Percentiles rank a stretch among this genome's conserved stretches.
phyloP scores from a whole-genome alignment of 2,113 vertebrate genomes.

The Oncorhynchus keta region DNA sequence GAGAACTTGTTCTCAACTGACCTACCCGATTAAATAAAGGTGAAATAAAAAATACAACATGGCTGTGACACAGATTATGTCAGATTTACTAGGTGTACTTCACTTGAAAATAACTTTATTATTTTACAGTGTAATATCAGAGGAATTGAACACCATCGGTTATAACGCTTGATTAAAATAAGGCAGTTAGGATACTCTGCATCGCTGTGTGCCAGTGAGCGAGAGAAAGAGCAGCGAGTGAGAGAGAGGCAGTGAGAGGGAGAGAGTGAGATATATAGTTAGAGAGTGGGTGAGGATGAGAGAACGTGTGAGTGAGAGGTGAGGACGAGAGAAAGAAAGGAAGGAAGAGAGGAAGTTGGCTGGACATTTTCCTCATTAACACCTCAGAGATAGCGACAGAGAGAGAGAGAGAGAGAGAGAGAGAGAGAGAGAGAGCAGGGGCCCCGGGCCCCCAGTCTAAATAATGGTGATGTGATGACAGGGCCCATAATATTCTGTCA shows the following conservation, averaged over 20 bases:
- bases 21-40: too few relatives aligned
- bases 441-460: slow-evolving; percentile 36
- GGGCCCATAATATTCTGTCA: slow-evolving; percentile 52
- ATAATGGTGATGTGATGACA: slow-evolving; percentile 53
- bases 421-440: neutral
- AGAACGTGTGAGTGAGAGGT: neutral
- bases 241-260: neutral
- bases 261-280: neutral
- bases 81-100: too few relatives aligned
- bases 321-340: neutral
- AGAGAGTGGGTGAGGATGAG: neutral
- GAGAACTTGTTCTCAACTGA: too few relatives aligned
- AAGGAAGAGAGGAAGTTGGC: neutral
- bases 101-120: too few relatives aligned
- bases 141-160: neutral
- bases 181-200: neutral
- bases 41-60: too few relatives aligned
- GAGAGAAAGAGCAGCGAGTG: neutral
- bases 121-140: neutral
- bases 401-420: neutral
- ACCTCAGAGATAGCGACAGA: neutral
- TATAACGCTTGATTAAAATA: neutral
- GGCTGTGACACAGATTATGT: too few relatives aligned
- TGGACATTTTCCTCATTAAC: slow-evolving; percentile 4
- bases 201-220: neutral